phyloP scores from a whole-genome alignment of 2,888 invertebrate species.

The Hofmannophila pseudospretella region DNA sequence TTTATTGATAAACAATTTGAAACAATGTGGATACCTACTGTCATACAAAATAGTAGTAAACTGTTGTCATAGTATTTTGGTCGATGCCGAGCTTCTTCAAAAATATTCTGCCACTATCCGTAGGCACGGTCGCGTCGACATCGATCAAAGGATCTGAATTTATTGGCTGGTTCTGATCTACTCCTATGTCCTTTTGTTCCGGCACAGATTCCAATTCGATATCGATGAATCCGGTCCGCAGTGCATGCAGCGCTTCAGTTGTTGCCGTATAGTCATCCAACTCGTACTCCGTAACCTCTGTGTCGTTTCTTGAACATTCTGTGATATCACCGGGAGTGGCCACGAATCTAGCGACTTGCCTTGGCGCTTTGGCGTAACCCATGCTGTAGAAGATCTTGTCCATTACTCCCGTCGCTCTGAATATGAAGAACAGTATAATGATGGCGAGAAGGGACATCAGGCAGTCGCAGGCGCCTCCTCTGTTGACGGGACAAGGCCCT shows the following conservation, averaged over 20 bases:
- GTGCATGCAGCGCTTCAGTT: too few species aligned
- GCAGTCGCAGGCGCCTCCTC: conserved; percentile 55
- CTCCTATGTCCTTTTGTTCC: too few species aligned
- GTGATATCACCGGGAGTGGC: conserved; percentile 50
- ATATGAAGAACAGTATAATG: conserved; percentile 47
- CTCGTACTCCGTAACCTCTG: conserved; percentile 4
- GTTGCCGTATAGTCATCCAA: background rate
- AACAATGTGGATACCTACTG: background rate
- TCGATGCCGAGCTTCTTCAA: background rate
- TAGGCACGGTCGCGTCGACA: too few species aligned
- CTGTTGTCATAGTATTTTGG: background rate
- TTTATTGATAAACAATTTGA: background rate
- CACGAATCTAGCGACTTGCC: conserved; percentile 27
- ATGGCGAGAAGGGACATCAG: conserved; percentile 50
- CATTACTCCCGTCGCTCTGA: conserved; percentile 50
- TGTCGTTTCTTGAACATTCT: conserved; percentile 47
- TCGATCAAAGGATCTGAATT: too few species aligned
- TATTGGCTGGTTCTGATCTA: too few species aligned
- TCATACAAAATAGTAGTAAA: background rate
- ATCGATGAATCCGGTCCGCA: too few species aligned
- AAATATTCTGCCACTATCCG: background rate
- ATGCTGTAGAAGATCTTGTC: conserved; percentile 55
- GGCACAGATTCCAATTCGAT: too few species aligned
- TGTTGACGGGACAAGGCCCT: conserved; percentile 47
- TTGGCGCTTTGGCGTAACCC: conserved; percentile 47